A percentile compares a stretch with the other conserved stretches of the same genome.
These are phyloP conservation scores for Gasterosteus aculeatus DNA, from an alignment of 2,113 vertebrate species.

Conservation along the genomic window DNA sequence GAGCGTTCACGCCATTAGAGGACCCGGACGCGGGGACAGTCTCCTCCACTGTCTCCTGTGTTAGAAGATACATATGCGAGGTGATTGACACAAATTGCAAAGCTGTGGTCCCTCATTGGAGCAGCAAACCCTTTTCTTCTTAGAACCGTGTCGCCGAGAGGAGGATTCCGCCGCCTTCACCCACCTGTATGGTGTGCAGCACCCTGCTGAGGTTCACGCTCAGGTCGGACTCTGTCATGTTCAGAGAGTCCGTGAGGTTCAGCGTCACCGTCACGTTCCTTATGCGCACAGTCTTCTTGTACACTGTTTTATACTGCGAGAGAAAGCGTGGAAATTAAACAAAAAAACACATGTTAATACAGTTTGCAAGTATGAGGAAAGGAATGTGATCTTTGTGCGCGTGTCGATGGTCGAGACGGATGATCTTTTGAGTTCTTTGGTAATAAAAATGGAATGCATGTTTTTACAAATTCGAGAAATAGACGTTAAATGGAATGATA, in stretches of 20 bases:
- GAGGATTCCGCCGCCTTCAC: not conserved
- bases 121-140: not conserved
- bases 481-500: not conserved
- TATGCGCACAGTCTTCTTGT: slow-evolving; percentile 86
- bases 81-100: not conserved
- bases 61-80: not conserved
- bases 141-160: not conserved
- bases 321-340: slow-evolving; percentile 10
- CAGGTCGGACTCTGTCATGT: slow-evolving; percentile 68
- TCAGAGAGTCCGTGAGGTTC: slow-evolving; percentile 71
- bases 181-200: slow-evolving; percentile 83
- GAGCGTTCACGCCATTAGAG: slow-evolving; percentile 90
- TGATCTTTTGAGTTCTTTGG: not conserved
- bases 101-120: not conserved
- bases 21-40: slow-evolving; percentile 88
- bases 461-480: not conserved
- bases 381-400: not conserved
- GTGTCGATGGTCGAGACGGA: not conserved
- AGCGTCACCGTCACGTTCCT: slow-evolving; percentile 76
- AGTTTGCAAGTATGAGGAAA: not conserved
- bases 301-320: slow-evolving; percentile 91
- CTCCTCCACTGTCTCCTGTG: slow-evolving; percentile 86
- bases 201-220: slow-evolving; percentile 84
- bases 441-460: not conserved
- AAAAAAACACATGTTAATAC: no score